A percentile compares a stretch with the other conserved stretches of the same genome.
phyloP scores from a whole-genome alignment of 2,113 vertebrate species.

The Pithys albifrons region DNA sequence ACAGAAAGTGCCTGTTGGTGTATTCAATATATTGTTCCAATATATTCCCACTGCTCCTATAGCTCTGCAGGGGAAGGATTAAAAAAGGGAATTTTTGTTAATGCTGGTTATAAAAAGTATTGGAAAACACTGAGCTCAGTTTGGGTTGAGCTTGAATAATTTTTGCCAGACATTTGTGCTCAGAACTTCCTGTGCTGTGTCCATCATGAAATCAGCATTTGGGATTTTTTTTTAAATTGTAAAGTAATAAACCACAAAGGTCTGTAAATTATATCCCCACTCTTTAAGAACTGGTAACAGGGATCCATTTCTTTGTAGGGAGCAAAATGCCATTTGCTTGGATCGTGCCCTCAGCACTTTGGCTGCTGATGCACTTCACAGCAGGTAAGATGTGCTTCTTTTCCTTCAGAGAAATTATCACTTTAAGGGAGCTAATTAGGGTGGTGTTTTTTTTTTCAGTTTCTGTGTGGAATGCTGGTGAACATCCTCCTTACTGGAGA shows the following conservation, averaged over 20 bases:
- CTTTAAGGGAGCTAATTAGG: background rate
- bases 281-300: background rate
- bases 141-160: background rate
- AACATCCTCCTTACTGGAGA: background rate
- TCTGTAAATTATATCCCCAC: accelerated
- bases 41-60: background rate
- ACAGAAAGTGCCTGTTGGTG: no score
- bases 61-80: background rate
- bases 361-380: background rate
- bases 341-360: background rate
- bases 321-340: background rate
- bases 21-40: accelerated
- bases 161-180: background rate
- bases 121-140: background rate
- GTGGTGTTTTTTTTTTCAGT: no score
- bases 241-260: accelerated
- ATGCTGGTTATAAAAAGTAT: background rate
- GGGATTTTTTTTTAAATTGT: background rate
- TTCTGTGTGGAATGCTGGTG: accelerated
- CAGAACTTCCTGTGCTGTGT: accelerated
- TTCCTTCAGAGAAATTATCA: background rate
- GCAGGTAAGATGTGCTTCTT: background rate
- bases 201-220: accelerated
- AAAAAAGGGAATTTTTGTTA: background rate
- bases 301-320: background rate